Evolutionary conservation across 2,888 invertebrate genomes (phyloP), one percentile per base, ranked within the genome.

Genomic region (Pristionchus fissidentatus): DNA sequence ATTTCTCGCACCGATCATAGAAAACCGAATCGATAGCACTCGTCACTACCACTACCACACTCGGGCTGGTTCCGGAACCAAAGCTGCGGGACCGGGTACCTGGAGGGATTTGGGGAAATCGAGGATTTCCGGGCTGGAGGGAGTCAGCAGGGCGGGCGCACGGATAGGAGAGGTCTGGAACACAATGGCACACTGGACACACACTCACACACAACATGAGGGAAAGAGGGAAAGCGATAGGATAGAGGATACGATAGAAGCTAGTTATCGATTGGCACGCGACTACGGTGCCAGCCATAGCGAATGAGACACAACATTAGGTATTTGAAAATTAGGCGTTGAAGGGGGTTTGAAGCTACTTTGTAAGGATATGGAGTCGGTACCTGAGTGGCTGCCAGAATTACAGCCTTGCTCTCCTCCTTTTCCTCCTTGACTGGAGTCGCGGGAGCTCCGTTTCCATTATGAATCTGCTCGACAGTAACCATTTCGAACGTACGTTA

Each of bases 121-220:
- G 32, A 78, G 78, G 15, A 78, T 52, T 35, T 52, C 78, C 3
- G 78, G 55, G 29, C 38, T 55, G 52, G 78, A 78, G 35, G 55
- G 55, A 41, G 52, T 52, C 19, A 55, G 52, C n/a, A 78, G 78
- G 46, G 55, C 52, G 0, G 78, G 52, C 3, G 78, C 78, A 55
- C 78, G 78, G 22, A 55, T 32, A 15, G 78, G 78, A 52, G 78
- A 78, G 26, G 78, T 78, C 78, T 78, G 78, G 10, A 78, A 38
- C 15, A 38, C 75, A 46, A 26, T 15, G 13, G 5, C 75, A 75
- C 43, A 55, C 78, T 52, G 19, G 35, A 75, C 75, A 75, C 43
- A n/a, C 43, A 75, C 75, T n/a, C 49, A 75, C 49, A 75, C 35
- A 57, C 7, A 38, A 22, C 22, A 66, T 66, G 62, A 32, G 3